These are phyloP conservation scores for Lemur catta DNA, from an alignment of 2,797 vertebrate genomes.

Conservation along the genomic window DNA sequence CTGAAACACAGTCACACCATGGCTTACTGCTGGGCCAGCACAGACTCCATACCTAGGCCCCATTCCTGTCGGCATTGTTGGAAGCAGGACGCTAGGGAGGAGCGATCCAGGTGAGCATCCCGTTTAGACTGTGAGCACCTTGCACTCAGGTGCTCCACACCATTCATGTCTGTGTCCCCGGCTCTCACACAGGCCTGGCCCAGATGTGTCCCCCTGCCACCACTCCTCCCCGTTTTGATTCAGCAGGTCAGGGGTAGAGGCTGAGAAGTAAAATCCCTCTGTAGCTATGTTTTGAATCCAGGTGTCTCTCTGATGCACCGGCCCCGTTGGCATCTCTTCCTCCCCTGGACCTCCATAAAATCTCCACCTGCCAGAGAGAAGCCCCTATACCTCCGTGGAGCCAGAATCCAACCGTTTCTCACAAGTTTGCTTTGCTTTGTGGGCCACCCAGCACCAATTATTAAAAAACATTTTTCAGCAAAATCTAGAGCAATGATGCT, in stretches of 20 bases:
- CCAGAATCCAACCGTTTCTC: slow-evolving; percentile 50
- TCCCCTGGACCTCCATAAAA: neutral
- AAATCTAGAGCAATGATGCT: slow-evolving; percentile 64
- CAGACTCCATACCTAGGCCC: neutral
- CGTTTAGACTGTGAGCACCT: neutral
- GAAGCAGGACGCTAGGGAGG: neutral
- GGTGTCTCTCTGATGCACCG: slow-evolving; percentile 4
- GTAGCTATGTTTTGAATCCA: neutral
- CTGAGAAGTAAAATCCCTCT: neutral
- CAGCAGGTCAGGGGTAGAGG: neutral
- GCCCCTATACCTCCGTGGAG: slow-evolving; percentile 42
- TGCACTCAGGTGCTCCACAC: neutral
- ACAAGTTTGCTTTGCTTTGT: slow-evolving; percentile 56
- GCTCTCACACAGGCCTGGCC: neutral
- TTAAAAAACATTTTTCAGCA: slow-evolving; percentile 82
- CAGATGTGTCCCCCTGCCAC: neutral
- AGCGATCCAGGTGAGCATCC: neutral
- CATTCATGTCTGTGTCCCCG: neutral
- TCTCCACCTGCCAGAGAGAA: slow-evolving; percentile 35
- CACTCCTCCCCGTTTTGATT: neutral
- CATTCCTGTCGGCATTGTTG: neutral
- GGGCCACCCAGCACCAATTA: slow-evolving; percentile 75
- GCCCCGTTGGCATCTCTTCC: slow-evolving; percentile 9
- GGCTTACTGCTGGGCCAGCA: neutral
- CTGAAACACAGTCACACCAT: neutral